Percentiles rank a stretch among this genome's conserved stretches.
phyloP scores from a whole-genome alignment of 2,888 invertebrate genomes.

The Acronicta alni region DNA sequence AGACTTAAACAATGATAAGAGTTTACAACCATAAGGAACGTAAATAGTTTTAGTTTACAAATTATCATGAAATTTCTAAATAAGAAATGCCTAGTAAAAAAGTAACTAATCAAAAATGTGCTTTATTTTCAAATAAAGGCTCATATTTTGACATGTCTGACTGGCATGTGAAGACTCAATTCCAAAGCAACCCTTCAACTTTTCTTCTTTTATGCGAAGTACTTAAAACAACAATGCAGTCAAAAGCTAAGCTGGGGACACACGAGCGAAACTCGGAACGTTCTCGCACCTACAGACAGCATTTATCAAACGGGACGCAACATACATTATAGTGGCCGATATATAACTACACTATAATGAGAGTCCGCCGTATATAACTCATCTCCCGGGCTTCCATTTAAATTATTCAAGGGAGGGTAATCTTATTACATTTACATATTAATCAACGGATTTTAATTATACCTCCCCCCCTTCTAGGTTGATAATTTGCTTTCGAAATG shows the following conservation, averaged over 20 bases:
- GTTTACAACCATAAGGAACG: background rate
- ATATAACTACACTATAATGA: conserved; percentile 81
- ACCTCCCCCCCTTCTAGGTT: conserved; percentile 90
- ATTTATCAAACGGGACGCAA: conserved; percentile 76
- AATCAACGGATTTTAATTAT: conserved; percentile 99
- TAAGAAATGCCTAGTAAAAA: too few species aligned
- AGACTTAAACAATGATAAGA: conserved; percentile 9
- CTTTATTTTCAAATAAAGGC: background rate
- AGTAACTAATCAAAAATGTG: too few species aligned
- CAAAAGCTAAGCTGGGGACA: conserved; percentile 33
- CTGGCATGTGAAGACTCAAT: too few species aligned
- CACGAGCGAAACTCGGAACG: conserved; percentile 47
- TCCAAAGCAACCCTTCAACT: conserved; percentile 5
- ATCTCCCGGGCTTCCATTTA: conserved; percentile 83
- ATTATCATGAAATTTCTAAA: too few species aligned
- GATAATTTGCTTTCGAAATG: conserved; percentile 88
- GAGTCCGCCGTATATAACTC: conserved; percentile 84
- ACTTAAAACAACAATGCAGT: conserved; percentile 36
- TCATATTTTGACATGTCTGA: too few species aligned
- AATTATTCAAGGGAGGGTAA: conserved; percentile 97
- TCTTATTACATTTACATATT: conserved; percentile 99
- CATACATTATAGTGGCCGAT: conserved; percentile 76
- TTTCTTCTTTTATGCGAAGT: conserved; percentile 26
- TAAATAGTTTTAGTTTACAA: background rate
- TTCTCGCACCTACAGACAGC: conserved; percentile 55